phyloP scores from a whole-genome alignment of 2,888 invertebrate genomes.

The Theretra japonica region DNA sequence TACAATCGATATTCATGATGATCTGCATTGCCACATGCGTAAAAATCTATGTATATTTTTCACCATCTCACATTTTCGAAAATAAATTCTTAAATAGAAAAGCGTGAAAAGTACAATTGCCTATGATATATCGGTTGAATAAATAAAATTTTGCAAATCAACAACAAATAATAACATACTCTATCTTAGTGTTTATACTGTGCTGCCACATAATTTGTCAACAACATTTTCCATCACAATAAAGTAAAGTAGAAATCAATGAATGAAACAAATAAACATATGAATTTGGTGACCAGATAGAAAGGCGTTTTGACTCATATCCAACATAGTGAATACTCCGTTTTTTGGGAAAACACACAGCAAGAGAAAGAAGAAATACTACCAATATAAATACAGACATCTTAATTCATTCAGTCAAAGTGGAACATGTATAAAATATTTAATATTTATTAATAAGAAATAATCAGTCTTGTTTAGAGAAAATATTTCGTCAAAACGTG shows the following conservation, averaged over 20 bases:
- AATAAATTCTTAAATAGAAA: constrained; percentile 76
- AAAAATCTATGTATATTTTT: constrained; percentile 85
- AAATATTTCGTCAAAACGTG: constrained; percentile 79
- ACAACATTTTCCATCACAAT: constrained; percentile 82
- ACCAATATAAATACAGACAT: constrained; percentile 82
- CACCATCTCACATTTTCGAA: constrained; percentile 76
- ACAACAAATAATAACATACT: constrained; percentile 77
- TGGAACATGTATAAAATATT: constrained; percentile 84
- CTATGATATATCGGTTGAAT: constrained; percentile 76
- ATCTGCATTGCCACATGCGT: constrained; percentile 85
- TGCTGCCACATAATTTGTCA: constrained; percentile 82
- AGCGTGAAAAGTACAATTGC: constrained; percentile 75
- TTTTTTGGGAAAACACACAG: constrained; percentile 73
- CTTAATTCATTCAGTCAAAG: constrained; percentile 83
- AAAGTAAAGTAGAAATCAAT: constrained; percentile 74
- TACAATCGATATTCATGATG: constrained; percentile 79
- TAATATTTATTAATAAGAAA: constrained; percentile 84
- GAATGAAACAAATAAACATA: constrained; percentile 63
- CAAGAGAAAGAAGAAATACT: constrained; percentile 71
- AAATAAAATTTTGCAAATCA: constrained; percentile 84
- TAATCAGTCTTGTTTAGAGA: constrained; percentile 86
- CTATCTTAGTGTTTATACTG: constrained; percentile 70
- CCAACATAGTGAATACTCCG: constrained; percentile 83
- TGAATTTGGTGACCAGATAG: constrained; percentile 80
- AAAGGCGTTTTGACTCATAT: constrained; percentile 84